Conservation (phyloP, 2,888 invertebrate genomes). For the Trisateles emortualis region DNA sequence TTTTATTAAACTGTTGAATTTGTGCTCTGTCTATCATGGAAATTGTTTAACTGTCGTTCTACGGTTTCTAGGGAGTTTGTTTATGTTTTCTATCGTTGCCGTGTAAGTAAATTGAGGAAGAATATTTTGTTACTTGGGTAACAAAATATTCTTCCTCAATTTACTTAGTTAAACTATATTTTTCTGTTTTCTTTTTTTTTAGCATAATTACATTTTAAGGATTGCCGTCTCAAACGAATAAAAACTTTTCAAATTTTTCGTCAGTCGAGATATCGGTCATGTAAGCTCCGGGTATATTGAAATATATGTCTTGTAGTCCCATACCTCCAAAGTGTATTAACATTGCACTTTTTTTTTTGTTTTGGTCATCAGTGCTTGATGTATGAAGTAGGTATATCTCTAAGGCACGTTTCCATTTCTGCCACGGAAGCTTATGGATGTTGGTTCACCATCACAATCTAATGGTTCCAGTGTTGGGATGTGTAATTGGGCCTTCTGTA, state of each 20-base stretch:
- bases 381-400: not conserved
- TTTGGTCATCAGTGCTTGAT: not conserved
- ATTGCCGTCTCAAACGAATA: constrained; percentile 31
- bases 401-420: not conserved
- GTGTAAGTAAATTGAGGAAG: too few species aligned
- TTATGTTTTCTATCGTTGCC: constrained; percentile 30
- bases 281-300: constrained; percentile 20
- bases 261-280: not conserved
- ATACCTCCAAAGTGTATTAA: not conserved
- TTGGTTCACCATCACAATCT: not conserved
- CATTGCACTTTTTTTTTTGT: not conserved
- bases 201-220: constrained; percentile 36
- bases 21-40: too few species aligned
- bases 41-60: constrained; percentile 10
- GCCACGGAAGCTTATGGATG: not conserved
- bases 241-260: constrained; percentile 43
- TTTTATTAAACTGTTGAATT: too few species aligned
- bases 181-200: constrained; percentile 35
- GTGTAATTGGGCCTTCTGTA: too few species aligned
- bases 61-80: constrained; percentile 40
- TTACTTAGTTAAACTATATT: constrained; percentile 24
- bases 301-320: constrained; percentile 1
- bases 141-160: constrained; percentile 37
- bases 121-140: too few species aligned
- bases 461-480: not conserved